Evolutionary conservation across 2,888 invertebrate genomes (phyloP).

Genomic region (Quadroppia sp.): DNA sequence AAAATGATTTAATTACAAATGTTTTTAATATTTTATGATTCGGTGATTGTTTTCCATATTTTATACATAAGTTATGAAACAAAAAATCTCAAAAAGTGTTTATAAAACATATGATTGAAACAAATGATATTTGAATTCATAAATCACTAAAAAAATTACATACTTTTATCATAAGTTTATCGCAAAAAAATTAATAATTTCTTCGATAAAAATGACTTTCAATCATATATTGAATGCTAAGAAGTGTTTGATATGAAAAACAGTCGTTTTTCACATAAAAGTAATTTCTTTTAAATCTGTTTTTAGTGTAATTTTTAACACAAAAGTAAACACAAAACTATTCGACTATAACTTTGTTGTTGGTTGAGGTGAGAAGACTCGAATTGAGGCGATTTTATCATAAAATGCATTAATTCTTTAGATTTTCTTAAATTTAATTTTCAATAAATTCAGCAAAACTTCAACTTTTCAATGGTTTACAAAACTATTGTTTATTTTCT

Average conservation of each 20-base stretch:
- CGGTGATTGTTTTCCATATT: conserved; percentile 28
- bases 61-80: conserved; percentile 6
- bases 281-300: conserved; percentile 32
- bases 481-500: not conserved
- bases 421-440: not conserved
- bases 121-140: too few species aligned
- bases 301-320: conserved; percentile 37
- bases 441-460: conserved; percentile 2
- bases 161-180: not conserved
- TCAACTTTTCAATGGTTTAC: conserved; percentile 18
- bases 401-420: not conserved
- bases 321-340: conserved; percentile 13
- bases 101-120: not conserved
- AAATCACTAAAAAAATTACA: not conserved
- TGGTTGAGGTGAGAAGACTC: conserved; percentile 33
- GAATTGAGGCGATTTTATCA: conserved; percentile 19
- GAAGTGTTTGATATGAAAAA: not conserved
- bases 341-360: conserved; percentile 23
- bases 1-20: not conserved
- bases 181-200: conserved; percentile 20
- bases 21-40: conserved; percentile 12
- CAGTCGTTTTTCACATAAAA: conserved; percentile 17
- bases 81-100: conserved; percentile 11
- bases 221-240: not conserved
- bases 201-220: conserved; percentile 10